Base-by-base conservation (phyloP, 2,888 invertebrate species). In the Heliconius charithonia region DNA sequence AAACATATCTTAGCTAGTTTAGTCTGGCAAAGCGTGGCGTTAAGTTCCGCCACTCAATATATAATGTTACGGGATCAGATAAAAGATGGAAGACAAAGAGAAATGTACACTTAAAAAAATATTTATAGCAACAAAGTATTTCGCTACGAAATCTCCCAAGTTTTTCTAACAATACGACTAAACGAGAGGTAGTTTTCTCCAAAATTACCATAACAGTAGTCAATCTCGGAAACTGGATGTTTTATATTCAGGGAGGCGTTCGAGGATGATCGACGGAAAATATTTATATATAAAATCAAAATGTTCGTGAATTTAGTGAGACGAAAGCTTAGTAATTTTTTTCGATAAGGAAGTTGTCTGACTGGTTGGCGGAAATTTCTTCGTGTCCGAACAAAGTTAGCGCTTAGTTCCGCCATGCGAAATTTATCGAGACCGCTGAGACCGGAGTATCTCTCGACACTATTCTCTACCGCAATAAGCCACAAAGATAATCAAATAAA, bases 191-290 rank as follows among this genome's bases (percentile, higher is more conserved):
- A 82, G 82, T 85, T 85, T 86, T 80, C 85, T 80, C 82, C 82
- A 81, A 81, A 80, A 88, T 91, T 90, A 85, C 87, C 89, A 89
- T 90, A 90, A 90, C 88, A 88, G 85, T 86, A 86, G 84, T 85
- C 85, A 86, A 86, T 86, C 85, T 84, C 81, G 80, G 80, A 85
- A 84, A 85, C 85, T 84, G 83, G 80, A 71, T 80, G 85, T 88
- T 91, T 89, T 85, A 84, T 89, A 91, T 92, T 91, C 91, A 89
- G 84, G 83, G 84, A 86, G 87, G 88, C 88, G 85, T 83, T 75
- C 81, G 76, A 79, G 83, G 79, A 83, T 81, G 85, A 85, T 80
- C 81, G 81, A 76, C 76, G 73, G 77, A 82, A 83, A 83, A 83
- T 81, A 83, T 83, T 82, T 84, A 81, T 75, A 82, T 75, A 41